A percentile compares a stretch with the other conserved stretches of the same genome.
Evolutionary conservation across 2,888 invertebrate species (phyloP).

Genomic region (Drosophila suboccidentalis): DNA sequence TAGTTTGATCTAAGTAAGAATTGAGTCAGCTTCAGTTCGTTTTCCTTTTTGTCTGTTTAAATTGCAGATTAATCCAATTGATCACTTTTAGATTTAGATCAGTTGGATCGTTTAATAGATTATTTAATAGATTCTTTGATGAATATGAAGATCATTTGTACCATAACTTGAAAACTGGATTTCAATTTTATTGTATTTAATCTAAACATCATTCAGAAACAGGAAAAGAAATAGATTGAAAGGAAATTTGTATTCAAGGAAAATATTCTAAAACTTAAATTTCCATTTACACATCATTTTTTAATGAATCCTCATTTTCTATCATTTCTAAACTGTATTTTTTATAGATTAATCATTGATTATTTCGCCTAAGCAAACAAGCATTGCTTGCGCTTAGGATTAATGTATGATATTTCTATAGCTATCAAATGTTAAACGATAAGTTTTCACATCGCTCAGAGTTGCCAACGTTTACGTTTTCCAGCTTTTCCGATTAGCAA

Average conservation of each 20-base stretch:
- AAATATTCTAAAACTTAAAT: too few relatives aligned
- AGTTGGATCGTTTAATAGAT: too few relatives aligned
- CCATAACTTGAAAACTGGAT: too few relatives aligned
- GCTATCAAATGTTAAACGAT: slow-evolving; percentile 11
- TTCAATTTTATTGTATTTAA: too few relatives aligned
- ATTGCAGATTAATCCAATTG: too few relatives aligned
- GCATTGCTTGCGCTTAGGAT: slow-evolving; percentile 1
- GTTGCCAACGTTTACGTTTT: slow-evolving; percentile 4
- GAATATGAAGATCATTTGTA: too few relatives aligned
- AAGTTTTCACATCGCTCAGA: slow-evolving; percentile 32
- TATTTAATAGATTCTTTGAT: too few relatives aligned
- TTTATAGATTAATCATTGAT: neutral
- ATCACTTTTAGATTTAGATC: too few relatives aligned
- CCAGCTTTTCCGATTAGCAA: slow-evolving; percentile 40
- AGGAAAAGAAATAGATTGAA: too few relatives aligned
- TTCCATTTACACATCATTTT: neutral
- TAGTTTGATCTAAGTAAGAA: neutral
- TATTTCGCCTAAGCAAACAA: neutral
- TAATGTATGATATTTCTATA: neutral
- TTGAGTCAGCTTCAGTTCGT: neutral
- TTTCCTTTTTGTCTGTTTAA: neutral
- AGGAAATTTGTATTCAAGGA: too few relatives aligned
- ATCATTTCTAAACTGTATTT: neutral
- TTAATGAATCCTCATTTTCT: neutral
- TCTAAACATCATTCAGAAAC: too few relatives aligned